Evolutionary conservation across 2,113 vertebrate genomes (phyloP), one percentile per base, ranked within the genome.

Genomic region (Megaceryle maxima): DNA sequence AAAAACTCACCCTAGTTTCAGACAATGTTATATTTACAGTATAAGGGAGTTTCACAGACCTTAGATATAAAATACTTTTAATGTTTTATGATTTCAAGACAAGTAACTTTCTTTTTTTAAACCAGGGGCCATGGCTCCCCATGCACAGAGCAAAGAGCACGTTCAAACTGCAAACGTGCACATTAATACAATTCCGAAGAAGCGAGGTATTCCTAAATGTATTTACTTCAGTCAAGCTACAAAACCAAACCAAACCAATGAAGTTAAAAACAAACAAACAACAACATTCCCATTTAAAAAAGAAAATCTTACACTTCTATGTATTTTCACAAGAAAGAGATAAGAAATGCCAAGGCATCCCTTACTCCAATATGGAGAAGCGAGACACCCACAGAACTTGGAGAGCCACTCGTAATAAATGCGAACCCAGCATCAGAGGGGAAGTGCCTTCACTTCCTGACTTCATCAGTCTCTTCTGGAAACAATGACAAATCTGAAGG

Each of bases 401-500:
- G 6, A 78, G 39, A 70, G 60, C 68, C 64, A 77, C 74, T 29
- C 29, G 68, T 35, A 92, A 70, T 39, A 70, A 67, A 78, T 1
- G 51, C 19, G 64, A 62, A 60, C 74, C 64, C 83, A 87, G 62
- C 80, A 95, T 11, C 33, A 31, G 66, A 68, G 43, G 66, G 83
- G 83, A 94, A 94, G 64, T 56, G 64, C 48, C 48, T 44, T 60
- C 83, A 84, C 66, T 84, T 96, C 92, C 93, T 87, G 85, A 60
- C 74, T 83, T 44, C 35, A 91, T 89, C 2, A 0, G 44, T 63
- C 95, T 93, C 88, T 97, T 84, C 81, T 94, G 93, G 81, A 95
- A 92, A 94, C 77, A 96, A 84, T 67, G 91, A 96, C 75, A 94
- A 92, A 93, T 5, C 63, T 77, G 67, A 86, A 90, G 90, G 72